Conservation (phyloP, 2,888 invertebrate species). For the Torymus auratus region DNA sequence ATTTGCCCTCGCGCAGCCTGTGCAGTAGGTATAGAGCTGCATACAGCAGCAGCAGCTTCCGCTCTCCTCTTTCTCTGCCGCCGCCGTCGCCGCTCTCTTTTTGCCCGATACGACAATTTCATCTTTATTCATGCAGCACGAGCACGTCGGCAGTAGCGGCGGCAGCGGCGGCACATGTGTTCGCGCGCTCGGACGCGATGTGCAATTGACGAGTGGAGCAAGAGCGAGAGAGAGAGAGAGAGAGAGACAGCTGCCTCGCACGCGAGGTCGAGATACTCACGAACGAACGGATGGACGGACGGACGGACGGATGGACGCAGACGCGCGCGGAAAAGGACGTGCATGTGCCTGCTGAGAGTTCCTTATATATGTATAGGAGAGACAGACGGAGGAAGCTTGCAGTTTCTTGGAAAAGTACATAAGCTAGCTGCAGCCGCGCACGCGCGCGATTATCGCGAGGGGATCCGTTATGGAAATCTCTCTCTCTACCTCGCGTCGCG, state of each 20-base stretch:
- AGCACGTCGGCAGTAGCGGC: not conserved
- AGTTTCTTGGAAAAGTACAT: slow-evolving; percentile 38
- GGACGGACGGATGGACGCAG: not conserved
- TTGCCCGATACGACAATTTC: slow-evolving; percentile 25
- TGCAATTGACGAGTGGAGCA: slow-evolving; percentile 21
- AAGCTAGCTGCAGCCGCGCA: slow-evolving; percentile 27
- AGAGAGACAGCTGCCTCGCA: not conserved
- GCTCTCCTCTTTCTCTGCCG: not conserved
- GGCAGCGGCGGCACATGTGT: not conserved
- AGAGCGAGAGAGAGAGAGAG: slow-evolving; percentile 43
- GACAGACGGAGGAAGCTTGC: slow-evolving; percentile 15
- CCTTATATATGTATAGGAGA: not conserved
- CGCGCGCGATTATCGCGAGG: slow-evolving; percentile 45
- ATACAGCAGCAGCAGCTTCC: slow-evolving; percentile 6
- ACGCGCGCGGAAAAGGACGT: not conserved
- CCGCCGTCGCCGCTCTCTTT: not conserved
- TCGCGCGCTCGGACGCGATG: not conserved
- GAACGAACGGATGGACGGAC: not conserved
- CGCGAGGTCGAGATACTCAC: too few species aligned
- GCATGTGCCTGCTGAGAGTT: too few species aligned
- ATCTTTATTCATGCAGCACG: slow-evolving; percentile 46
- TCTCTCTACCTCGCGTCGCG: slow-evolving; percentile 7
- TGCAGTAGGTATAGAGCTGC: too few species aligned
- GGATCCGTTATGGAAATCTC: slow-evolving; percentile 58
- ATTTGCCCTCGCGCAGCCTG: slow-evolving; percentile 7